These are phyloP conservation scores for Pogonus chalceus DNA, from an alignment of 1,140 invertebrate genomes.

Conservation along the genomic window DNA sequence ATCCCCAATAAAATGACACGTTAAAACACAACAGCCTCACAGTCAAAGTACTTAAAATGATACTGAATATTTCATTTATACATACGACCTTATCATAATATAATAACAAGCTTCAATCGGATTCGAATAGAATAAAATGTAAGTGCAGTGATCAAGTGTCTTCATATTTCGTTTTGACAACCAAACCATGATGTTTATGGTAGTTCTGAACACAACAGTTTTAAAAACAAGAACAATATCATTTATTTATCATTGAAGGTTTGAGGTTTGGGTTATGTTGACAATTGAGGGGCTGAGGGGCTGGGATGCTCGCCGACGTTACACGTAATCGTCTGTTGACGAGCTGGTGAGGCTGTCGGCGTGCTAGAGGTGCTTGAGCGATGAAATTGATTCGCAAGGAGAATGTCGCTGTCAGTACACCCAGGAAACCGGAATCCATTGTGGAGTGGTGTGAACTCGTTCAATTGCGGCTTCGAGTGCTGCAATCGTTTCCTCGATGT, in stretches of 20 bases:
- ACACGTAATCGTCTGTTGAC: not conserved
- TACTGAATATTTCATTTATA: too few relatives aligned
- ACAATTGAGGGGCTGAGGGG: not conserved
- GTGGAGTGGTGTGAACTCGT: slow-evolving; percentile 77
- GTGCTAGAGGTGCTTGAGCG: slow-evolving; percentile 1
- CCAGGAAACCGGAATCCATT: slow-evolving; percentile 93
- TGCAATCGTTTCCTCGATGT: slow-evolving; percentile 96
- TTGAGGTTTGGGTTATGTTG: not conserved
- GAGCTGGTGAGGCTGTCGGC: not conserved
- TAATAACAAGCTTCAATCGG: too few relatives aligned
- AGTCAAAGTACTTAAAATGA: too few relatives aligned
- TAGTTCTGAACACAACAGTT: slow-evolving; percentile 4
- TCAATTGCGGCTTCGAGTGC: slow-evolving; percentile 85
- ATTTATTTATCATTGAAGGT: not conserved
- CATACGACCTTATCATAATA: too few relatives aligned
- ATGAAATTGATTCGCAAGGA: not conserved
- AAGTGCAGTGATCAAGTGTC: slow-evolving; percentile 2
- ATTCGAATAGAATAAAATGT: not conserved
- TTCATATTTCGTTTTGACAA: not conserved
- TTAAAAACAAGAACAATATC: not conserved
- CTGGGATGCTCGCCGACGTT: too few relatives aligned
- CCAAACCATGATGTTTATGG: not conserved
- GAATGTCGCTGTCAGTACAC: slow-evolving; percentile 72
- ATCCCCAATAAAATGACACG: too few relatives aligned
- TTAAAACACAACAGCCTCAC: too few relatives aligned